Evolutionary conservation across 2,888 invertebrate genomes (phyloP).

Genomic region (Pachydiplax longipennis): DNA sequence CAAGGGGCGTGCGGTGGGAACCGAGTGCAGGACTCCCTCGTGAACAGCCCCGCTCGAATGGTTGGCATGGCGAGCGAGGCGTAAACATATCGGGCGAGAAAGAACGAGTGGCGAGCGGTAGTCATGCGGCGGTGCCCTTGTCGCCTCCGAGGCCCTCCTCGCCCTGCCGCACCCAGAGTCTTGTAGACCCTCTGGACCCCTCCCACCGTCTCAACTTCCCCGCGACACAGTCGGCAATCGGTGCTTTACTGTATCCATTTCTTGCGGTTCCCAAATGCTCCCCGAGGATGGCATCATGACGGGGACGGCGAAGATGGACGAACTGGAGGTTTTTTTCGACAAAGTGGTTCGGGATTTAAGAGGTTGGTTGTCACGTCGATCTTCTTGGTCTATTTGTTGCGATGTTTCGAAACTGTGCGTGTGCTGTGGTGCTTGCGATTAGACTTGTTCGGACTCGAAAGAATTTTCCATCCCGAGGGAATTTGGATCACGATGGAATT

Average conservation of each 20-base stretch:
- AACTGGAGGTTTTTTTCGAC: conserved; percentile 62
- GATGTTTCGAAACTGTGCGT: background rate
- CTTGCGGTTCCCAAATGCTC: conserved; percentile 20
- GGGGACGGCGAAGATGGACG: conserved; percentile 57
- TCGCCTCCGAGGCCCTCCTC: background rate
- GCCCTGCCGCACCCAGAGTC: background rate
- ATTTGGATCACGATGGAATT: too few species aligned
- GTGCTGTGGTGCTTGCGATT: background rate
- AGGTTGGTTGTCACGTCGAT: conserved; percentile 60
- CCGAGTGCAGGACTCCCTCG: background rate
- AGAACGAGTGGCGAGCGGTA: background rate
- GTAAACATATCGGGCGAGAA: background rate
- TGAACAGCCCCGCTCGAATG: background rate
- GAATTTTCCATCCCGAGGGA: too few species aligned
- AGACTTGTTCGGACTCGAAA: background rate
- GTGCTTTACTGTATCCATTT: background rate
- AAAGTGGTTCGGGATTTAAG: conserved; percentile 67
- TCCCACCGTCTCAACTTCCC: background rate
- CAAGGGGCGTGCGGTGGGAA: background rate
- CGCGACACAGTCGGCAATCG: background rate
- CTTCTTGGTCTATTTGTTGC: background rate
- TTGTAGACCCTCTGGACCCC: background rate
- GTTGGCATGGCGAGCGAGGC: background rate
- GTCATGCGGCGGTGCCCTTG: background rate
- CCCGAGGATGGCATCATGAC: conserved; percentile 3